Conservation (phyloP, 23 tunicate species). For the Diplosoma virens region DNA sequence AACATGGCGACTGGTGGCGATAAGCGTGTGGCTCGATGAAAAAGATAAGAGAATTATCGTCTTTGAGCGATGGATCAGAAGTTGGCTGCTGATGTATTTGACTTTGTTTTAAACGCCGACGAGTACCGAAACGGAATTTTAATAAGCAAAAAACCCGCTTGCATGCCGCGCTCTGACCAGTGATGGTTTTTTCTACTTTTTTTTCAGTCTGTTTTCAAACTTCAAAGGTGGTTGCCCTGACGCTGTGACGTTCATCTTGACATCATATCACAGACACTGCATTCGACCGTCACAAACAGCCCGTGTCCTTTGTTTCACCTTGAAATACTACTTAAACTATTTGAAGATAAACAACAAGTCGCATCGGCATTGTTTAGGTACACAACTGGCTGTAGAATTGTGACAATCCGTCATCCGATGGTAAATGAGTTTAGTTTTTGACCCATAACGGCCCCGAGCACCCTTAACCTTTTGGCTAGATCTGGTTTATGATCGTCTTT, state of each 20-base stretch:
- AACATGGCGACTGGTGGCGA: no score
- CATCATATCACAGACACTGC: neutral
- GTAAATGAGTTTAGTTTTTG: neutral
- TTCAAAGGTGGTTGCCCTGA: neutral
- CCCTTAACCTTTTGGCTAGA: neutral
- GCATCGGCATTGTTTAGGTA: no score
- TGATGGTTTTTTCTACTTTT: no score
- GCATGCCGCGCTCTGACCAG: no score
- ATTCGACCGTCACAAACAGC: neutral
- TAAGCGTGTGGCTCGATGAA: neutral
- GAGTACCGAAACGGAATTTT: no score
- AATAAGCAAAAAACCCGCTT: no score
- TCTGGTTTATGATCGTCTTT: no score
- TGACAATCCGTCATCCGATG: neutral
- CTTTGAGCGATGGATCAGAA: neutral
- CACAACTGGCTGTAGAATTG: neutral
- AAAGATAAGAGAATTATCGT: constrained; percentile 1
- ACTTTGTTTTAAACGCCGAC: no score
- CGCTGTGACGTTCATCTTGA: neutral
- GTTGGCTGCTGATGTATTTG: no score
- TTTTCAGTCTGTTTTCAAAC: neutral
- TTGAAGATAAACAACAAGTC: constrained; percentile 14
- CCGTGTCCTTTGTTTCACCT: constrained; percentile 2
- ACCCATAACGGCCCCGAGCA: neutral
- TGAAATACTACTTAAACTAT: neutral